Percentiles rank a stretch among this genome's conserved stretches.
These are phyloP conservation scores for Leistus spinibarbis DNA, from an alignment of 2,888 invertebrate genomes.

Conservation along the genomic window DNA sequence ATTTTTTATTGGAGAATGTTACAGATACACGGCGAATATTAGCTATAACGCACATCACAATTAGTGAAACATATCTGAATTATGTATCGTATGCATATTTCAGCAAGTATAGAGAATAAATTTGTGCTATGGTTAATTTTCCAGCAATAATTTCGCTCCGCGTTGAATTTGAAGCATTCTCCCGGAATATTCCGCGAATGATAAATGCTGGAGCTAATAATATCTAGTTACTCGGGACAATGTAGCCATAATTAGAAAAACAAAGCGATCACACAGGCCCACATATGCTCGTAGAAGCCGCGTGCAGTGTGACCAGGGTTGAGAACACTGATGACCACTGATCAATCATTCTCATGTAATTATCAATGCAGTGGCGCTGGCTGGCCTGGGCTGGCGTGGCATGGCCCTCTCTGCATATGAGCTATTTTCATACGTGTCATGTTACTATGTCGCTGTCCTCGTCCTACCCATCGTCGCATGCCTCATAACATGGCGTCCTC, in stretches of 20 bases:
- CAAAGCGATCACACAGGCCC: not conserved
- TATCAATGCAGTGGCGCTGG: not conserved
- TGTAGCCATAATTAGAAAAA: not conserved
- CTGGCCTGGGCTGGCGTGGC: not conserved
- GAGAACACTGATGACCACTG: conserved; percentile 17
- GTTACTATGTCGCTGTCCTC: not conserved
- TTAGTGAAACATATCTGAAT: too few relatives aligned
- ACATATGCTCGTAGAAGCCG: not conserved
- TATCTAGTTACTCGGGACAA: not conserved
- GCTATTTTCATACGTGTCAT: not conserved
- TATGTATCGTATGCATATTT: too few relatives aligned
- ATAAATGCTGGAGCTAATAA: not conserved
- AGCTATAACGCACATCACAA: too few relatives aligned
- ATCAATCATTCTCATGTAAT: conserved; percentile 25
- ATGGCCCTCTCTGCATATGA: not conserved
- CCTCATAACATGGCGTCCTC: not conserved
- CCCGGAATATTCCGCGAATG: not conserved
- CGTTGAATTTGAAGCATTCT: not conserved
- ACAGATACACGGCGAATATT: too few relatives aligned
- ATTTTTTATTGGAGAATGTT: too few relatives aligned
- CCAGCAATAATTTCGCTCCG: not conserved
- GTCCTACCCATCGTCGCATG: not conserved
- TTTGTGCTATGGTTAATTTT: too few relatives aligned
- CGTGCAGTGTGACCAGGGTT: not conserved
- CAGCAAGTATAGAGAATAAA: too few relatives aligned